Evolutionary conservation across 2,888 invertebrate genomes (phyloP).

Genomic region (Ischnus inquisitorius): DNA sequence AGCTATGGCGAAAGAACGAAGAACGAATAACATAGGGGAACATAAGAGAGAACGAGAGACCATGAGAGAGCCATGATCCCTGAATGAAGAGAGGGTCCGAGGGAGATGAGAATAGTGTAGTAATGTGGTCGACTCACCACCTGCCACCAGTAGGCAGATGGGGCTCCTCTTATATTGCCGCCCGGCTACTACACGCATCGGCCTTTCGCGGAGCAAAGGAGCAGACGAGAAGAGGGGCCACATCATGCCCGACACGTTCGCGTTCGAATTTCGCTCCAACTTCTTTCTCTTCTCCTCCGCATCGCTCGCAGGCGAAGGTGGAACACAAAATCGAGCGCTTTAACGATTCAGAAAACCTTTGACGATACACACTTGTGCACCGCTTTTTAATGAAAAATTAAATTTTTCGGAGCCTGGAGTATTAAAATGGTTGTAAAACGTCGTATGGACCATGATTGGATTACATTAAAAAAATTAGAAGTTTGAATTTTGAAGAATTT

Average conservation of each 20-base stretch:
- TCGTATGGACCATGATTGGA: no score
- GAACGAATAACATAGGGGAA: slow-evolving; percentile 15
- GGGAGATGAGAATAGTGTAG: slow-evolving; percentile 56
- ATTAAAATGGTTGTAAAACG: no score
- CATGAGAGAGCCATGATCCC: slow-evolving; percentile 16
- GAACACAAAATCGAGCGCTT: no score
- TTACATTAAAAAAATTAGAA: no score
- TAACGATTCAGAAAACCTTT: no score
- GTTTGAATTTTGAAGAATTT: no score
- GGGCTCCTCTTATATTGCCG: slow-evolving; percentile 67
- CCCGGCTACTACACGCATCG: slow-evolving; percentile 41
- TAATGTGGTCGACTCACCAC: slow-evolving; percentile 79
- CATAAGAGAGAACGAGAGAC: slow-evolving; percentile 33
- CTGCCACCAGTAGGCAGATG: slow-evolving; percentile 83
- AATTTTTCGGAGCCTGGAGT: no score
- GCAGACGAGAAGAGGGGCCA: not conserved
- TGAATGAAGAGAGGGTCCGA: slow-evolving; percentile 30
- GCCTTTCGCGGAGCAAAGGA: not conserved
- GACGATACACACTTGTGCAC: no score
- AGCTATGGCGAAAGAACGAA: not conserved
- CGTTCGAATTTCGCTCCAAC: not conserved
- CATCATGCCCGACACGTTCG: not conserved
- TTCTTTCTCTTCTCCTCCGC: not conserved
- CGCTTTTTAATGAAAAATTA: no score
- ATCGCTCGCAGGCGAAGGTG: not conserved